These are phyloP conservation scores for Nysson spinosus DNA, from an alignment of 2,888 invertebrate species.

Conservation along the genomic window DNA sequence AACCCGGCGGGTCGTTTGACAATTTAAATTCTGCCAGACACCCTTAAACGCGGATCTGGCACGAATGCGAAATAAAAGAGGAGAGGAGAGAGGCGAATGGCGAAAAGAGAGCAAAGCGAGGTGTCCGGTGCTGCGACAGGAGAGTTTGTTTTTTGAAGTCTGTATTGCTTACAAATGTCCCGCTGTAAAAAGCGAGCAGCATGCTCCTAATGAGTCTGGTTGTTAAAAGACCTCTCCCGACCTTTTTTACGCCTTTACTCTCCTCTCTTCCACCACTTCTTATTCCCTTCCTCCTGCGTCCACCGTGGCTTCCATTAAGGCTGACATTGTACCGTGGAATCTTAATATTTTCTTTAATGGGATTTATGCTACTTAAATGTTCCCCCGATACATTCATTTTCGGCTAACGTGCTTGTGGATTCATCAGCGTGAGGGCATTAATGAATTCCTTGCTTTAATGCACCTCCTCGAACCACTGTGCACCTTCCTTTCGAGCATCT, in stretches of 20 bases:
- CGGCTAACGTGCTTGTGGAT: conserved; percentile 17
- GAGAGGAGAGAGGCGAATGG: conserved; percentile 39
- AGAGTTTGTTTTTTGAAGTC: conserved; percentile 71
- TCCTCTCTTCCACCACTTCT: too few relatives aligned
- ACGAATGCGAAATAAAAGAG: conserved; percentile 30
- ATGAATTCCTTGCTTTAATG: too few relatives aligned
- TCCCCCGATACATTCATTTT: conserved; percentile 41
- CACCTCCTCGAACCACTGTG: too few relatives aligned
- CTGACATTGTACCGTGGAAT: conserved; percentile 67
- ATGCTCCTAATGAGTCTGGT: conserved; percentile 76
- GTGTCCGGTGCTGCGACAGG: conserved; percentile 59
- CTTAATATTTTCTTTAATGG: conserved; percentile 50
- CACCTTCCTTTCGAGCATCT: too few relatives aligned
- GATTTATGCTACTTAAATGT: conserved; percentile 3
- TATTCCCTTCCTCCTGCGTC: conserved; percentile 3
- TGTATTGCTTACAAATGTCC: conserved; percentile 78
- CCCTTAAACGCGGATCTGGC: conserved; percentile 56
- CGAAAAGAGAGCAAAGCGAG: conserved; percentile 53
- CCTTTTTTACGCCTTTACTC: conserved; percentile 53
- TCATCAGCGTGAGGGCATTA: not conserved
- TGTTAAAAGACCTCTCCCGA: conserved; percentile 73
- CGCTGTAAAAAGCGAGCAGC: conserved; percentile 73
- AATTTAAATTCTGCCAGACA: conserved; percentile 68
- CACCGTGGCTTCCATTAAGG: conserved; percentile 57
- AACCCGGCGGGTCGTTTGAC: conserved; percentile 28